Evolutionary conservation across 2,888 invertebrate species (phyloP).

Genomic region (Microchrysa polita): DNA sequence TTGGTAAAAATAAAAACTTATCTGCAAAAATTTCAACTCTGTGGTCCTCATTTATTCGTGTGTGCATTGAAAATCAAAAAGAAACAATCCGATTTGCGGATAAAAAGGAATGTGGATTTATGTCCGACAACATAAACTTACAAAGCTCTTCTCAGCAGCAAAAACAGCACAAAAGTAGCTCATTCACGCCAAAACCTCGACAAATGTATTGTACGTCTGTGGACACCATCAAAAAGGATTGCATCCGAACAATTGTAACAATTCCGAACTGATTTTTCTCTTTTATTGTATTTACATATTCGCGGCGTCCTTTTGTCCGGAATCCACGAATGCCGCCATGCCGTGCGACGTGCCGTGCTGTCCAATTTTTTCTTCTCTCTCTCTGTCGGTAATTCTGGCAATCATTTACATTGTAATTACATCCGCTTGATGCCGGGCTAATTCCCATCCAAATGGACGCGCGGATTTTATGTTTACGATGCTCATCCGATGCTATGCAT

Average conservation of each 20-base stretch:
- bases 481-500: slow-evolving; percentile 37
- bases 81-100: neutral
- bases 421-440: slow-evolving; percentile 44
- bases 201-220: slow-evolving; percentile 11
- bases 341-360: too few relatives aligned
- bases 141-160: neutral
- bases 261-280: slow-evolving; percentile 9
- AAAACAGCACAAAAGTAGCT: neutral
- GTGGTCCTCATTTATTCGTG: too few relatives aligned
- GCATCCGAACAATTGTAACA: slow-evolving; percentile 19
- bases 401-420: slow-evolving; percentile 45
- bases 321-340: too few relatives aligned
- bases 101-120: slow-evolving; percentile 10
- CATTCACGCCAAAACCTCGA: neutral
- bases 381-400: slow-evolving; percentile 30
- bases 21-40: too few relatives aligned
- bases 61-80: neutral
- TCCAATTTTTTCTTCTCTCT: too few relatives aligned
- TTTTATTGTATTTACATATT: neutral
- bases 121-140: slow-evolving; percentile 6
- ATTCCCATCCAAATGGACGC: slow-evolving; percentile 41
- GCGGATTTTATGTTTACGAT: slow-evolving; percentile 40
- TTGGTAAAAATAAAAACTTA: too few relatives aligned
- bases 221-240: slow-evolving; percentile 28
- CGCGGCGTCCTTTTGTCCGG: slow-evolving; percentile 27